Conservation (phyloP, 2,797 vertebrate species). For the Pseudocheirus occidentalis region DNA sequence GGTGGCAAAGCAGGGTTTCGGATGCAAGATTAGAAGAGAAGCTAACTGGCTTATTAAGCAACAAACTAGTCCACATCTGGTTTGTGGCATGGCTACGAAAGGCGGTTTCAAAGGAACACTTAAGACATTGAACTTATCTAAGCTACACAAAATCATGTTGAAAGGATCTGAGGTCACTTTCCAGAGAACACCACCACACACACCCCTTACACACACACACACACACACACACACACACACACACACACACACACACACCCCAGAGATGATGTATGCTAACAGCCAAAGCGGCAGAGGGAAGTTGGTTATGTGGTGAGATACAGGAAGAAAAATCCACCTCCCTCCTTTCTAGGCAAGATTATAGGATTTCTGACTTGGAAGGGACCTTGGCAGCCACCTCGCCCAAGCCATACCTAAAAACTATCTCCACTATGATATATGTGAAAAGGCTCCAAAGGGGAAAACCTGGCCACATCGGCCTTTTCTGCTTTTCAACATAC, state of each 20-base stretch:
- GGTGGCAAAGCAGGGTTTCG: neutral
- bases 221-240: neutral
- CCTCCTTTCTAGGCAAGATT: neutral
- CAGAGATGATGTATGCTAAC: neutral
- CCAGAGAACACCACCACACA: neutral
- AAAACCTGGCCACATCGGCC: neutral
- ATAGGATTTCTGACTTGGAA: neutral
- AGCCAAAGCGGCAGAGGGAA: neutral
- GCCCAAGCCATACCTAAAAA: neutral
- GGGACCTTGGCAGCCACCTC: neutral
- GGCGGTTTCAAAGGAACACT: slow-evolving; percentile 70
- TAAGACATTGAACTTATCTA: slow-evolving; percentile 61
- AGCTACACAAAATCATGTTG: slow-evolving; percentile 40
- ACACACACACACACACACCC: too few relatives aligned
- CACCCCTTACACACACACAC: neutral
- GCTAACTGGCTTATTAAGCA: neutral
- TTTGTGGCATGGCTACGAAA: slow-evolving; percentile 75
- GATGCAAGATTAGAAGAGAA: neutral
- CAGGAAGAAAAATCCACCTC: neutral
- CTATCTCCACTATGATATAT: neutral
- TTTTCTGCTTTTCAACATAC: neutral
- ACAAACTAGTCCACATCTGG: neutral
- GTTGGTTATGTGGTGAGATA: neutral
- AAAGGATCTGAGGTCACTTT: neutral
- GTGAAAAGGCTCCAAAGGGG: neutral